phyloP scores from a whole-genome alignment of 2,888 invertebrate genomes.

The Siphlonurus alternatus region DNA sequence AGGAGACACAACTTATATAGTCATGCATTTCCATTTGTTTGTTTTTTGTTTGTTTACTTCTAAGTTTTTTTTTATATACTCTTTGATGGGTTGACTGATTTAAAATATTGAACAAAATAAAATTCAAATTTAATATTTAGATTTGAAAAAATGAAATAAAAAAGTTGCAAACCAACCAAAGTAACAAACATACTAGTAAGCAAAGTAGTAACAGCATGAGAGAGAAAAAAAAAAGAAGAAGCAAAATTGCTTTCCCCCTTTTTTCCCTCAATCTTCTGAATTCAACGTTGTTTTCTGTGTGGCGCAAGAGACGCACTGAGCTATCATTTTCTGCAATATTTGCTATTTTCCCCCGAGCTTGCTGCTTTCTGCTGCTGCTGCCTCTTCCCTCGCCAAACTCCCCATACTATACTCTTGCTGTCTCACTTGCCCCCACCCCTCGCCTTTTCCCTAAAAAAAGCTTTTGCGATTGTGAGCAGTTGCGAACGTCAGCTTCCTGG shows the following conservation, averaged over 20 bases:
- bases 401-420: neutral
- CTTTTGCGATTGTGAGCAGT: conserved; percentile 12
- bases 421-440: conserved; percentile 3
- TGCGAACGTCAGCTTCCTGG: conserved; percentile 14
- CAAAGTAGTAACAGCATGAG: neutral
- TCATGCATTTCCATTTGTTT: neutral
- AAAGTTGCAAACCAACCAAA: neutral
- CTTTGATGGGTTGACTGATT: neutral
- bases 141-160: neutral
- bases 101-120: neutral
- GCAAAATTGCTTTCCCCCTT: neutral
- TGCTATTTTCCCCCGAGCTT: conserved; percentile 12
- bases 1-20: neutral
- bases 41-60: neutral
- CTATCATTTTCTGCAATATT: conserved; percentile 13
- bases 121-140: neutral
- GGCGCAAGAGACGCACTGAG: neutral
- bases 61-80: neutral
- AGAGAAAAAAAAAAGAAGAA: no score
- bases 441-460: conserved; percentile 6
- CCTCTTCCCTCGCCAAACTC: conserved; percentile 2
- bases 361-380: conserved; percentile 10
- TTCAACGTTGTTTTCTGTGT: neutral
- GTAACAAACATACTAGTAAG: neutral
- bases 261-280: neutral